Conservation (phyloP, 2,888 invertebrate genomes). For the Amblyjoppa fuscipennis region DNA sequence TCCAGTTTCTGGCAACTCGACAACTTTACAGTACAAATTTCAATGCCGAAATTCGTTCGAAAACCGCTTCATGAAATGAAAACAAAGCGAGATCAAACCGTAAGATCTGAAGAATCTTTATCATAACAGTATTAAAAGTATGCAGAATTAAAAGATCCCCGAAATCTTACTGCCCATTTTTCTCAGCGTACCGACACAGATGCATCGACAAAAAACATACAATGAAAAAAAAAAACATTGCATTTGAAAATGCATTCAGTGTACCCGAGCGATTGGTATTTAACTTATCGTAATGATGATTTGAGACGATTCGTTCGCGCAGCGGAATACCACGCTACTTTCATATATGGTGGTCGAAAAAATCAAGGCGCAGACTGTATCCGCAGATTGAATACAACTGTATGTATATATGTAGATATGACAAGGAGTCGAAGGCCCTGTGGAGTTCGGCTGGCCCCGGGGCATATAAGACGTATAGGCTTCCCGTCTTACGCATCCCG, state of each 20-base stretch:
- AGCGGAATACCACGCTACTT: background rate
- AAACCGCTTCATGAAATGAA: too few species aligned
- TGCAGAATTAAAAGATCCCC: too few species aligned
- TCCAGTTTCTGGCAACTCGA: too few species aligned
- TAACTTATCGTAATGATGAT: background rate
- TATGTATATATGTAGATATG: constrained; percentile 20
- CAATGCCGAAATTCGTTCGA: too few species aligned
- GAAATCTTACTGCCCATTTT: background rate
- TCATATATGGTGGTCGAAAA: constrained; percentile 7
- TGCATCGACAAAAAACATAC: background rate
- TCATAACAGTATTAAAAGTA: too few species aligned
- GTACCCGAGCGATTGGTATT: background rate
- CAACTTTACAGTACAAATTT: too few species aligned
- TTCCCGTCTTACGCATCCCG: constrained; percentile 80
- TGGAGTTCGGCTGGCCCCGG: constrained; percentile 58
- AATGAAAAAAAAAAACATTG: background rate
- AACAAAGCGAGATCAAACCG: too few species aligned
- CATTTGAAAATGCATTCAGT: background rate
- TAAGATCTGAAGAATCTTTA: too few species aligned
- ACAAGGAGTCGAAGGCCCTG: constrained; percentile 51
- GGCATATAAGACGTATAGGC: constrained; percentile 69
- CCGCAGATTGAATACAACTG: constrained; percentile 44
- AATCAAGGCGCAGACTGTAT: constrained; percentile 14
- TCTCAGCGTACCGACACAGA: background rate
- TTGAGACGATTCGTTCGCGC: background rate